Evolutionary conservation across 2,113 vertebrate species (phyloP), one percentile per base, ranked within the genome.

Genomic region (Pantherophis guttatus): DNA sequence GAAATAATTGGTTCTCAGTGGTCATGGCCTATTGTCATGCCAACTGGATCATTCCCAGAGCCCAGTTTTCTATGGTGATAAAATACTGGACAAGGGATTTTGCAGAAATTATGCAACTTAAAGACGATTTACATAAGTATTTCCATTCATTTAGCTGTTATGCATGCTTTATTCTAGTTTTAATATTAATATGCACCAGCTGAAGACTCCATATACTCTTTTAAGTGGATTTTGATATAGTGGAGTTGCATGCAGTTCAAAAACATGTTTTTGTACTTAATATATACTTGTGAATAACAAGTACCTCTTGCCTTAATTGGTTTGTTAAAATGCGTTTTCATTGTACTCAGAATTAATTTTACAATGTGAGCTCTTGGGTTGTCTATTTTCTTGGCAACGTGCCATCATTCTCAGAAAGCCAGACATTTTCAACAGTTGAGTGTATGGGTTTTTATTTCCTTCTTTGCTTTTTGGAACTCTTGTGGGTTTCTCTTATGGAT

Each of bases 331-430:
- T 39, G 17, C 21, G 75, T 19, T 81, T 81, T 39, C 75, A 21
- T 21, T 81, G 54, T 21, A 39, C 19, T 88, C 19, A 8, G 57
- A 59, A 17, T 94, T 88, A 92, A 89, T 57, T 89, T 1, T 24
- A 86, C n/a, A 90, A 70, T 53, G 12, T 93, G 86, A 90, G 90
- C 91, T 87, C n/a, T 91, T 50, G 24, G 3, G 86, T 92, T 26
- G 75, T 59, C 48, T 53, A 59, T 93, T 94, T 90, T 94, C 52
- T 91, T 92, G 81, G n/a, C 92, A 58, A 1, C 81, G 91, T 54
- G 53, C 94, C 19, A 29, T 21, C 89, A 54, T 95, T 96, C 89
- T 94, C 55, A 93, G 39, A 92, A 39, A 94, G 96, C 59, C 88
- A 92, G 75, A 93, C 93, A n/a, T 93, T 95, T 93, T 90, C 90